Percentiles rank a stretch among this genome's conserved stretches.
Evolutionary conservation across 2,797 vertebrate genomes (phyloP).

Genomic region (Rhinella marina): DNA sequence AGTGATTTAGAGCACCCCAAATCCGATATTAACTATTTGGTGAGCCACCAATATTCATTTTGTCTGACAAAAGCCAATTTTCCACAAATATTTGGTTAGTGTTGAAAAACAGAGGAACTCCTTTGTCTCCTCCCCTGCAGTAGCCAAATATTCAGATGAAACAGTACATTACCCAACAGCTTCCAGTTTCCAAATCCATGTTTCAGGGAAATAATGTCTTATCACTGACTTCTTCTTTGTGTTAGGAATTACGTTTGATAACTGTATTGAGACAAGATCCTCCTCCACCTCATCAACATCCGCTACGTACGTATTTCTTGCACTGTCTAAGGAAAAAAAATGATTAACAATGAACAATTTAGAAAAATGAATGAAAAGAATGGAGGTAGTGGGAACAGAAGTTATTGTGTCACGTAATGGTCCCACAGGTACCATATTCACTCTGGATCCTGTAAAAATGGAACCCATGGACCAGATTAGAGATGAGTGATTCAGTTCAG

Average conservation of each 20-base stretch:
- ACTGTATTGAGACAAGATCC: rapidly evolving
- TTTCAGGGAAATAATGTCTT: constrained; percentile 76
- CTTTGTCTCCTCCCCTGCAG: not conserved
- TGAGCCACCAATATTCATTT: too few relatives aligned
- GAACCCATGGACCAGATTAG: too few relatives aligned
- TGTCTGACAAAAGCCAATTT: too few relatives aligned
- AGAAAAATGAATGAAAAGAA: not conserved
- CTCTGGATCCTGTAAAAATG: too few relatives aligned
- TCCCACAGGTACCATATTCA: too few relatives aligned
- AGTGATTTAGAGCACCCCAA: too few relatives aligned
- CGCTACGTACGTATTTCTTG: too few relatives aligned
- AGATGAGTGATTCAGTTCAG: too few relatives aligned
- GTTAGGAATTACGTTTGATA: not conserved
- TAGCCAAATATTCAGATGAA: not conserved
- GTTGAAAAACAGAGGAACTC: not conserved
- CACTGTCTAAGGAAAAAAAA: not conserved
- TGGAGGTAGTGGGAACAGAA: too few relatives aligned
- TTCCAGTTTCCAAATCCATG: constrained; percentile 85
- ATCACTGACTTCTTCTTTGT: not conserved
- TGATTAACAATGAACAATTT: not conserved
- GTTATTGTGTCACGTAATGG: too few relatives aligned
- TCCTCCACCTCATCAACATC: not conserved
- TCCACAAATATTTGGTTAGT: not conserved
- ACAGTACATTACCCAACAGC: constrained; percentile 69
- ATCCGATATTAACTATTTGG: too few relatives aligned